phyloP scores from a whole-genome alignment of 2,113 vertebrate species.

The Gallinago jamesoni region DNA sequence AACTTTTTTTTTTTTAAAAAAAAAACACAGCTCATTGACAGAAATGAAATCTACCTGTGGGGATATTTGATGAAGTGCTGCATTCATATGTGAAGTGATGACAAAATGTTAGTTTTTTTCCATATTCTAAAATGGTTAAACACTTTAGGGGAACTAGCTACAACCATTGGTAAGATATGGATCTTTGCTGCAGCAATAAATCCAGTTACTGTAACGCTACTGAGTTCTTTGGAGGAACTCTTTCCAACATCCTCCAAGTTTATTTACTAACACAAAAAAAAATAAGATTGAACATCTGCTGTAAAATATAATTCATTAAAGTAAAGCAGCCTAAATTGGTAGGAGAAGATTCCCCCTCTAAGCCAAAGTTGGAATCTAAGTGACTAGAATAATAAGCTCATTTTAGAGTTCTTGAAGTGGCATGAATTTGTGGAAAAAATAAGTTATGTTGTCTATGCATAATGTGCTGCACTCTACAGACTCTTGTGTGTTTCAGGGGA shows the following conservation, averaged over 20 bases:
- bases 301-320: background rate
- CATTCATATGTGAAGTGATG: background rate
- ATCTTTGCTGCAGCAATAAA: background rate
- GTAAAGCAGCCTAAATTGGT: background rate
- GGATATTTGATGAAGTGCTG: background rate
- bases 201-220: background rate
- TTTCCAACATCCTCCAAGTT: background rate
- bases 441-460: background rate
- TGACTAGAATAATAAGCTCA: background rate
- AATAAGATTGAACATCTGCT: background rate
- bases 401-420: background rate
- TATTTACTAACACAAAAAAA: background rate
- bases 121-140: background rate
- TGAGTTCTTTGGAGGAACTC: background rate
- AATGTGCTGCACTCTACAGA: background rate
- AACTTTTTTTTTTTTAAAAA: background rate
- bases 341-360: background rate
- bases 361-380: background rate
- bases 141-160: background rate
- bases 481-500: background rate
- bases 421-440: background rate
- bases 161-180: background rate
- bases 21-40: background rate
- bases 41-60: background rate
- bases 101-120: background rate